Evolutionary conservation across 2,113 vertebrate genomes (phyloP), one percentile per base, ranked within the genome.

Genomic region (Sylvilagus bachmani): DNA sequence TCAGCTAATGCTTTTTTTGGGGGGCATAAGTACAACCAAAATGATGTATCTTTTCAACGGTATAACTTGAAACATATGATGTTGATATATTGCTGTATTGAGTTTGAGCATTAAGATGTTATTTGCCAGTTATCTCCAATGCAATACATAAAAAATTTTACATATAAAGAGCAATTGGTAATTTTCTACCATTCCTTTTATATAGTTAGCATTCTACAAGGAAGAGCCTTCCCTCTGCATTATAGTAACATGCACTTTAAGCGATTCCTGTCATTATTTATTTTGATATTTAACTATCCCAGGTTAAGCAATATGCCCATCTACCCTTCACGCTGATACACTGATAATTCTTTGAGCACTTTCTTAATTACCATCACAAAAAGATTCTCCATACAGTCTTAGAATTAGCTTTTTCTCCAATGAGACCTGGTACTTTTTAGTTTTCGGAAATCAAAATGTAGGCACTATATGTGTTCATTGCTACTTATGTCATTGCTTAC

Each of bases 31-130:
- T 84, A 27, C 1, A n/a, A 62, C 5, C 53, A 17, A 77, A 58
- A 29, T 67, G 6, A 82, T 85, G 71, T 44, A 61, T 69, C 64
- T 66, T 55, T 62, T n/a, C 66, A 66, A 79, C 36, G 73, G 29
- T 36, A n/a, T 33, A 27, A 70, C 61, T 70, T 70, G 31, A 83
- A 25, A 49, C 24, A 80, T 21, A 17, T 36, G 31, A 38, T 29
- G 5, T 5, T 86, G 44, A 27, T 29, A 51, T 74, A n/a, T 9
- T 62, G 22, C 44, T 73, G 4, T 58, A 53, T 36, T 27, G 12
- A 66, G 70, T 90, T 85, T 94, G 86, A 25, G 22, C 55, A 79
- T 71, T 38, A 85, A 90, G 53, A 79, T 62, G 31, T 71, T 86
- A 86, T 79, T 44, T 66, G 64, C 22, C 22, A 91, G 33, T 55